Conservation (phyloP, 2,888 invertebrate species). For the Erebia palarica region DNA sequence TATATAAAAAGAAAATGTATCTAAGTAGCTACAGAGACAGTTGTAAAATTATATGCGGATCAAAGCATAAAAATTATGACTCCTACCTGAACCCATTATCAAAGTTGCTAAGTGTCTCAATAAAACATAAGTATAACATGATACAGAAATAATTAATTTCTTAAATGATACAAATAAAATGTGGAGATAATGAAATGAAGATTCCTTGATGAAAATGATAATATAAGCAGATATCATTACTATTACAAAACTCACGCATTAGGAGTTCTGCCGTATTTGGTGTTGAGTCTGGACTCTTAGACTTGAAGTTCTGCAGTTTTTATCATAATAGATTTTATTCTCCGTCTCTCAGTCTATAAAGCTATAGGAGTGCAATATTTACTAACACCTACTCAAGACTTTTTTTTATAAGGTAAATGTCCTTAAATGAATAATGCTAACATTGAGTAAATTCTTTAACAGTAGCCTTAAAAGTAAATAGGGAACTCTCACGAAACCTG, state of each 20-base stretch:
- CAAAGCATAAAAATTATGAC: neutral
- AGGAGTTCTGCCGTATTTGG: too few relatives aligned
- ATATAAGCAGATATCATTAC: too few relatives aligned
- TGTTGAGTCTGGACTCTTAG: too few relatives aligned
- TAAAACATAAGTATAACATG: too few relatives aligned
- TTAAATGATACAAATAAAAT: too few relatives aligned
- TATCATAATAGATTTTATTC: neutral
- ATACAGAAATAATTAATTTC: too few relatives aligned
- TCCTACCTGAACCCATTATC: too few relatives aligned
- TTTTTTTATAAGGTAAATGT: constrained; percentile 36
- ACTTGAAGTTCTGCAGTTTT: too few relatives aligned
- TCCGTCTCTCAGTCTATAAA: constrained; percentile 9
- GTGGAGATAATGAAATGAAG: too few relatives aligned
- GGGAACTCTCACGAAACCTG: constrained; percentile 62
- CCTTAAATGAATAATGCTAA: constrained; percentile 34
- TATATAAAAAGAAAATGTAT: constrained; percentile 13
- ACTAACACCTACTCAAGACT: constrained; percentile 42
- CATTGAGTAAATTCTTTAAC: constrained; percentile 40
- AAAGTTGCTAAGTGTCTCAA: too few relatives aligned
- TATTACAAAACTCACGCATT: too few relatives aligned
- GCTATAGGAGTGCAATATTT: constrained; percentile 11
- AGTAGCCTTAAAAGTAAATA: constrained; percentile 51
- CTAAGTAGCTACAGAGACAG: constrained; percentile 11
- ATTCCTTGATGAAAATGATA: too few relatives aligned
- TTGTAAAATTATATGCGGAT: neutral